Evolutionary conservation across 2,888 invertebrate genomes (phyloP).

Genomic region (Pterobdella sp.): DNA sequence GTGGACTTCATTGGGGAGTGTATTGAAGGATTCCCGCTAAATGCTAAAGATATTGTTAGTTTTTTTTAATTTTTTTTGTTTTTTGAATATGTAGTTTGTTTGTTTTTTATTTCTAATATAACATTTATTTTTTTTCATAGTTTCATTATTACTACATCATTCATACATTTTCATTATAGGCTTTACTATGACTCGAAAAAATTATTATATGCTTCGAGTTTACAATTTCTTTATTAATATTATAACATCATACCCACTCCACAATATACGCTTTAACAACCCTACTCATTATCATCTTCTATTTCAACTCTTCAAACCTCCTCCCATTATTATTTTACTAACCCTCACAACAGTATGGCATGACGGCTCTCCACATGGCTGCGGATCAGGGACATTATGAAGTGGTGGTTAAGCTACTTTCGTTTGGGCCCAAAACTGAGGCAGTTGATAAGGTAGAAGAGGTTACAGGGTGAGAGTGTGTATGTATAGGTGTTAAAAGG

Average conservation of each 20-base stretch:
- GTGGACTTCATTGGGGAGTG: constrained; percentile 26
- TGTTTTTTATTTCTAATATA: neutral
- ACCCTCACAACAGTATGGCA: constrained; percentile 6
- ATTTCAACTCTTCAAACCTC: neutral
- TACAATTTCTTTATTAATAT: no score
- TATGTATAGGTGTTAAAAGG: no score
- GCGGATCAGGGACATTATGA: neutral
- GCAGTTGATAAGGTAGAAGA: constrained; percentile 4
- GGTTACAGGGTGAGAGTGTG: no score
- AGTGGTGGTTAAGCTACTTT: neutral
- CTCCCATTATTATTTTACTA: neutral
- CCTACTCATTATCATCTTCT: neutral
- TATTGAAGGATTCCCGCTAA: constrained; percentile 11
- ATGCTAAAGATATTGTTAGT: constrained; percentile 9
- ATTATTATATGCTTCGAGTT: no score
- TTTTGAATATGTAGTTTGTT: neutral
- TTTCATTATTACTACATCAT: no score
- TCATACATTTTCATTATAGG: no score
- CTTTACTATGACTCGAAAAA: no score
- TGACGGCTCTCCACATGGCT: constrained; percentile 22
- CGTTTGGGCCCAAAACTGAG: neutral
- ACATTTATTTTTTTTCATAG: neutral
- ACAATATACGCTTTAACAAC: no score
- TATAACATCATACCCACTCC: no score
- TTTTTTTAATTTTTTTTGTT: neutral